Conservation (phyloP, 1,140 invertebrate genomes). For the Drosophila pallidifrons region DNA sequence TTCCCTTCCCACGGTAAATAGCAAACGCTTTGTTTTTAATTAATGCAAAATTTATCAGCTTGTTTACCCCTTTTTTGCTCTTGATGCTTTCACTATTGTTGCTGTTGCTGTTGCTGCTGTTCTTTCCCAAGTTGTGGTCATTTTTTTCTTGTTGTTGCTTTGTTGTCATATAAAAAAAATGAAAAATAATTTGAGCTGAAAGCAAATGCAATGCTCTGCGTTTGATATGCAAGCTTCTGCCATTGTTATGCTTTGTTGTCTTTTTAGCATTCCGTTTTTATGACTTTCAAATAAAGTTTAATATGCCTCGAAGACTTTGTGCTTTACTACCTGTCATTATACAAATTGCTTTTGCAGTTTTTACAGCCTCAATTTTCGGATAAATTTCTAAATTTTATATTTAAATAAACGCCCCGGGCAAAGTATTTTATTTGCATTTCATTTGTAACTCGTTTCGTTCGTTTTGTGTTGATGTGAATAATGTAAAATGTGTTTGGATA, state of each 20-base stretch:
- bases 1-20: neutral
- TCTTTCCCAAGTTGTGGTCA: conserved; percentile 20
- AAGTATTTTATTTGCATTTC: conserved; percentile 53
- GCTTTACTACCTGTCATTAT: conserved; percentile 45
- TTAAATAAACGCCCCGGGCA: conserved; percentile 40
- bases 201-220: conserved; percentile 19
- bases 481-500: neutral
- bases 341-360: conserved; percentile 25
- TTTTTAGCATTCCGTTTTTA: conserved; percentile 47
- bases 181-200: conserved; percentile 16
- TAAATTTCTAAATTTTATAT: conserved; percentile 33
- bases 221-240: conserved; percentile 3
- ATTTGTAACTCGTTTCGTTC: conserved; percentile 49
- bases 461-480: conserved; percentile 16
- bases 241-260: conserved; percentile 12
- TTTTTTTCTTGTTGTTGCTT: neutral
- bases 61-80: conserved; percentile 27
- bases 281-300: conserved; percentile 57
- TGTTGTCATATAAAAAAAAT: neutral
- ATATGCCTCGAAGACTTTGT: conserved; percentile 27
- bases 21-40: conserved; percentile 47
- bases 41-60: conserved; percentile 61
- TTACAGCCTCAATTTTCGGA: conserved; percentile 22
- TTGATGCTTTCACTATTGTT: conserved; percentile 16
- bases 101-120: conserved; percentile 30